Base-by-base conservation (phyloP, 1,140 invertebrate genomes). In the Hypsibius dujardini region DNA sequence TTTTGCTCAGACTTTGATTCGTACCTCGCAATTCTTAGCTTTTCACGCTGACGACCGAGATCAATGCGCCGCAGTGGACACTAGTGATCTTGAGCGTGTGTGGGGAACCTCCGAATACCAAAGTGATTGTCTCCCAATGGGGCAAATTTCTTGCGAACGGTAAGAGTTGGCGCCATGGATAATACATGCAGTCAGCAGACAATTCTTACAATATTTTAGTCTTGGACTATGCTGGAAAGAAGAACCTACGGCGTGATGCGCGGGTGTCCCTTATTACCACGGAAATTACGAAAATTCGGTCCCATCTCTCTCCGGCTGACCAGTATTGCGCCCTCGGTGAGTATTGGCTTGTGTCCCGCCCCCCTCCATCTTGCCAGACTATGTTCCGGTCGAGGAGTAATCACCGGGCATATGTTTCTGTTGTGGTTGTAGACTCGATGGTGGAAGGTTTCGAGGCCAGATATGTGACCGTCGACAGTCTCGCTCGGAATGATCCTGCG, bases 301-400 rank as follows among this genome's bases (percentile, higher is more conserved):
- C 12, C 42, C 62, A 67, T 67, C 45, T 67, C 12, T 67, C 62
- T 12, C 12, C 12, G 3, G 12, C 62, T 15, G 62, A 67, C 42
- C 62, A 67, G 62, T 67, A 67, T 67, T 67, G 62, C 42, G 42
- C 62, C 45, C 45, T 67, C 3, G 62, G 62, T 67, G 45, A 42
- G 12, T 67, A 42, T 42, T 15, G 28, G 28, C 28, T 28, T 28
- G 28, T 28, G 28, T 28, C 45, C 7, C 3, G 62, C 7, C 45
- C 12, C n/a, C 50, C 7, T 56, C n/a, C n/a, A 56, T 56, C n/a
- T 7, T 56, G 50, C 7, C n/a, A 12, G 50, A 56, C 12, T 67
- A 56, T 67, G 12, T 15, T 67, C 12, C 12, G 7, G 12, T 67
- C 12, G 12, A 15, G 62, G 45, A 67, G 12, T 67, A 12, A 67